Conservation (phyloP, 2,797 vertebrate genomes). For the Pampus argenteus region DNA sequence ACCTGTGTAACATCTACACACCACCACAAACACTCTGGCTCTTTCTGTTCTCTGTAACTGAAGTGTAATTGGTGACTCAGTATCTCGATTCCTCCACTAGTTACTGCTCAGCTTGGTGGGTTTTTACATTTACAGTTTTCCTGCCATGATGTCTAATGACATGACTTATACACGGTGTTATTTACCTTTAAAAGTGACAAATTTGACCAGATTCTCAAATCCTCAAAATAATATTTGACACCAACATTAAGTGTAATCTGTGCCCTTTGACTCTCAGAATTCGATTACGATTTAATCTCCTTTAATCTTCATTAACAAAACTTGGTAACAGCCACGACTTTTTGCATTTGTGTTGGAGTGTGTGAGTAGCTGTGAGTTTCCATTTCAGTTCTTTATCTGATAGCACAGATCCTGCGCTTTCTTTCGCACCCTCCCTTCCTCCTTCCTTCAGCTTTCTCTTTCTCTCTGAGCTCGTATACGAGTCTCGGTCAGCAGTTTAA, state of each 20-base stretch:
- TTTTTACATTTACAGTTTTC: conserved; percentile 60
- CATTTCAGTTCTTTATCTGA: conserved; percentile 85
- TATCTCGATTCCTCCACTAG: conserved; percentile 30
- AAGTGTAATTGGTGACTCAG: conserved; percentile 50
- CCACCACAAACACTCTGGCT: not conserved
- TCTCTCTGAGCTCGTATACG: conserved; percentile 82
- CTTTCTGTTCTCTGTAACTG: not conserved
- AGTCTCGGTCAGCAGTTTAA: conserved; percentile 86
- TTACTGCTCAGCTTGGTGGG: conserved; percentile 42
- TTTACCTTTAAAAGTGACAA: not conserved
- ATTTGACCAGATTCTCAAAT: not conserved
- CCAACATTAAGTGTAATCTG: conserved; percentile 20
- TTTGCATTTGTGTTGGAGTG: conserved; percentile 29
- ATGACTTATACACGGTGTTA: not conserved
- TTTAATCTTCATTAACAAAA: conserved; percentile 39
- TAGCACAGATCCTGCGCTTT: conserved; percentile 79
- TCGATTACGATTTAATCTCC: conserved; percentile 10
- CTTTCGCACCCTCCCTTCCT: conserved; percentile 72
- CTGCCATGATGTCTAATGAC: not conserved
- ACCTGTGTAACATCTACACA: not conserved
- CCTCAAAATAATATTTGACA: not conserved
- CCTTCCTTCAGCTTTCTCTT: conserved; percentile 20
- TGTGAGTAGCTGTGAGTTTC: conserved; percentile 75
- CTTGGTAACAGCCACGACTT: conserved; percentile 1
- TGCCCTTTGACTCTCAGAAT: conserved; percentile 21